Evolutionary conservation across 2,797 vertebrate species (phyloP), one percentile per base, ranked within the genome.

Genomic region (Sebastes variabilis): DNA sequence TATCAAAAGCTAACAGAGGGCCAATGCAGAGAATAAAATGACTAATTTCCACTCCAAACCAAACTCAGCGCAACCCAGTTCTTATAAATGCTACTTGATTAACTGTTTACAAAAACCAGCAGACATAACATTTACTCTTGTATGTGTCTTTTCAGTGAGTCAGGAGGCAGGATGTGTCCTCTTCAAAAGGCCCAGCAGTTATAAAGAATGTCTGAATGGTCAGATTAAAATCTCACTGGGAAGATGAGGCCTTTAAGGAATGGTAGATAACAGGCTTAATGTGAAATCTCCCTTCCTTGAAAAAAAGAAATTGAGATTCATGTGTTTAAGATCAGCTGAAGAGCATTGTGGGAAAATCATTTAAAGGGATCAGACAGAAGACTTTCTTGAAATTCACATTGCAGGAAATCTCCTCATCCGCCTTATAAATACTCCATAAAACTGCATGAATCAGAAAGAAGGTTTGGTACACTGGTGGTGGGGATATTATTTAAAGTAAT

Each of bases 131-230:
- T 73, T 49, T 58, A 80, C 64, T 84, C 66, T 70, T 82, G 62
- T 3, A 46, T 38, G 20, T 77, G 85, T 86, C 77, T 80, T 73
- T 67, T 80, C 85, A 88, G 67, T 89, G 88, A 87, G 75, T 83
- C 77, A 74, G 74, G 49, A 84, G 83, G 76, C 90, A 92, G 92
- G 90, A 94, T 87, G 88, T 83, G 67, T 82, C 85, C 55, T 79
- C 84, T 92, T 94, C 88, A 94, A 94, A 52, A 92, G 83, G 52
- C 65, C 78, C 77, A 71, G 82, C 46, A 68, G 89, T 88, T 88
- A 94, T 89, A 94, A 95, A 93, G 93, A 88, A 52, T 60, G 84
- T 80, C 85, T 87, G 68, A 79, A 66, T 56, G 82, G 82, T 91
- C 73, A 77, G 82, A 76, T 89, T 64, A 30, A 81, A 88, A 80